phyloP scores from a whole-genome alignment of 1,140 invertebrate genomes.

The Diabrotica undecimpunctata region DNA sequence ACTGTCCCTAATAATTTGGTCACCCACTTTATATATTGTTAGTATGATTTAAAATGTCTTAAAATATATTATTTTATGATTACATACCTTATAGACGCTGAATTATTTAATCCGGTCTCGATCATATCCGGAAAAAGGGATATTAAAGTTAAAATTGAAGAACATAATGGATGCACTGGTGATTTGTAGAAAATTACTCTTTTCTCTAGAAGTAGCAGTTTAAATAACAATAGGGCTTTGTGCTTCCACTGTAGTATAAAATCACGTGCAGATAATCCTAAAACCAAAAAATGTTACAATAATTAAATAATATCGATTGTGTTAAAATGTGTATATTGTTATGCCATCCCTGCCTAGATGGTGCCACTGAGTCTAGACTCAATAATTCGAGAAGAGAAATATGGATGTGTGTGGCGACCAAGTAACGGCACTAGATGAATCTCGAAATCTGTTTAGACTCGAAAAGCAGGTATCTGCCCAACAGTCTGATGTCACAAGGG shows the following conservation, averaged over 20 bases:
- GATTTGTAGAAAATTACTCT: conserved; percentile 90
- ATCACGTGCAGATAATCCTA: conserved; percentile 76
- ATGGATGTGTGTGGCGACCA: too few relatives aligned
- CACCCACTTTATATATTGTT: too few relatives aligned
- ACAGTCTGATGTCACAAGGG: too few relatives aligned
- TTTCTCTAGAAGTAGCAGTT: conserved; percentile 86
- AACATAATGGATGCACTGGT: conserved; percentile 86
- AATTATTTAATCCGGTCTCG: conserved; percentile 80
- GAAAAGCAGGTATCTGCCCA: too few relatives aligned
- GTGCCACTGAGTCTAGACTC: too few relatives aligned
- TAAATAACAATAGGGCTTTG: conserved; percentile 90
- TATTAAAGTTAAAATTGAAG: conserved; percentile 80
- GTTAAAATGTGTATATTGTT: too few relatives aligned
- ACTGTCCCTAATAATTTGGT: too few relatives aligned
- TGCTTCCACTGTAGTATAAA: conserved; percentile 85
- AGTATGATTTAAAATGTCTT: too few relatives aligned
- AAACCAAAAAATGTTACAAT: conserved; percentile 33
- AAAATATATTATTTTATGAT: not conserved
- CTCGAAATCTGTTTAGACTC: too few relatives aligned
- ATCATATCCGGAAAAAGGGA: conserved; percentile 88
- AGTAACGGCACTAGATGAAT: too few relatives aligned
- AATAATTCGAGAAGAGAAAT: too few relatives aligned
- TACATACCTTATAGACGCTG: conserved; percentile 73
- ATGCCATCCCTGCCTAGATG: too few relatives aligned
- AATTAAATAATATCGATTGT: not conserved